phyloP scores from a whole-genome alignment of 2,113 vertebrate genomes.

The Mungos mungo region DNA sequence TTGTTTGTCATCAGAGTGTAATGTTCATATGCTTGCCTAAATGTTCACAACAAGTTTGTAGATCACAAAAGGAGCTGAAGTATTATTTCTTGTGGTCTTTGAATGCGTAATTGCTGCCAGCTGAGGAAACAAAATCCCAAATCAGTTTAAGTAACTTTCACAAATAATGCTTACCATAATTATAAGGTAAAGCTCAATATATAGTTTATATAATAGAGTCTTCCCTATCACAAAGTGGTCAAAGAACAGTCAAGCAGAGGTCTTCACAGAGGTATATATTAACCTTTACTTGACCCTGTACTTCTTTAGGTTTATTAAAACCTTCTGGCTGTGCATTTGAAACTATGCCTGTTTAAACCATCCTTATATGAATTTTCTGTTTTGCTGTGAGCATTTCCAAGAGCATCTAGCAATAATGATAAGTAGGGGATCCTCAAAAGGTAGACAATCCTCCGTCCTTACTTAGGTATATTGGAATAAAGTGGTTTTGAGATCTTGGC shows the following conservation, averaged over 20 bases:
- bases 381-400: slow-evolving; percentile 16
- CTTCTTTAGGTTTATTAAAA: slow-evolving; percentile 58
- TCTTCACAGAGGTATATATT: slow-evolving; percentile 37
- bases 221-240: slow-evolving; percentile 59
- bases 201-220: slow-evolving; percentile 57
- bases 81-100: slow-evolving; percentile 74
- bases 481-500: not conserved
- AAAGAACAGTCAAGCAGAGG: slow-evolving; percentile 7
- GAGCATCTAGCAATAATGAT: not conserved
- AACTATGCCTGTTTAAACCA: slow-evolving; percentile 18
- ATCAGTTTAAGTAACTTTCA: slow-evolving; percentile 67
- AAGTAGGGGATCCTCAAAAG: not conserved
- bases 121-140: slow-evolving; percentile 72
- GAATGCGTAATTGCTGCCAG: slow-evolving; percentile 74
- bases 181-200: slow-evolving; percentile 59
- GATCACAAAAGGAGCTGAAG: not conserved
- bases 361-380: slow-evolving; percentile 48
- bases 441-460: not conserved
- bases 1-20: slow-evolving; percentile 64
- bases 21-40: slow-evolving; percentile 20
- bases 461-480: not conserved
- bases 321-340: not conserved
- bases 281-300: not conserved
- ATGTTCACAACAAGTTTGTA: slow-evolving; percentile 27
- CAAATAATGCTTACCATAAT: slow-evolving; percentile 73